Conservation (phyloP, 2,888 invertebrate species). For the Leptopilina drosophilae region DNA sequence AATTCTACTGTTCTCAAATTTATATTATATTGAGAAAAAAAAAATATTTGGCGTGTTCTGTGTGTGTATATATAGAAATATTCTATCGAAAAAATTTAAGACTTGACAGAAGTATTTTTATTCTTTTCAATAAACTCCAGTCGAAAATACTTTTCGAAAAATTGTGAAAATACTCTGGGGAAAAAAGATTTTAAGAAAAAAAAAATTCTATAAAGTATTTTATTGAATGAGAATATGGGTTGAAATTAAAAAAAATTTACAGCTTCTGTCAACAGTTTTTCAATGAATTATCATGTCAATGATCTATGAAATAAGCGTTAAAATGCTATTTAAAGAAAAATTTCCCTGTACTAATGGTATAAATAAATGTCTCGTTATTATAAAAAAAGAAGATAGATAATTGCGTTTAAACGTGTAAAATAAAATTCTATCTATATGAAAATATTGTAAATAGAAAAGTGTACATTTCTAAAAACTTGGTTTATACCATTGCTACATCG, state of each 20-base stretch:
- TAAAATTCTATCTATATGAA: slow-evolving; percentile 44
- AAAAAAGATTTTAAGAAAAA: no score
- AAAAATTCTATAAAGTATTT: neutral
- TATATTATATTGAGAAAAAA: no score
- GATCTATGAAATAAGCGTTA: neutral
- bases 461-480: slow-evolving; percentile 51
- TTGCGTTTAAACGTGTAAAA: slow-evolving; percentile 38
- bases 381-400: slow-evolving; percentile 43
- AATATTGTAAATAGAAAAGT: slow-evolving; percentile 54
- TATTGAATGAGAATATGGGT: neutral
- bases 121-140: neutral
- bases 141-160: no score
- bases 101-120: slow-evolving; percentile 3
- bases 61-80: slow-evolving; percentile 19
- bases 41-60: slow-evolving; percentile 2
- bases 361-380: slow-evolving; percentile 53
- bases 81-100: slow-evolving; percentile 19
- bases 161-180: no score
- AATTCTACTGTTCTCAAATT: no score
- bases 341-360: slow-evolving; percentile 63
- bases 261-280: slow-evolving; percentile 8
- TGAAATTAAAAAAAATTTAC: neutral
- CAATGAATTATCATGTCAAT: neutral
- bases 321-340: slow-evolving; percentile 38
- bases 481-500: slow-evolving; percentile 67